phyloP scores from a whole-genome alignment of 2,888 invertebrate genomes.

The Tryphoninae sp. region DNA sequence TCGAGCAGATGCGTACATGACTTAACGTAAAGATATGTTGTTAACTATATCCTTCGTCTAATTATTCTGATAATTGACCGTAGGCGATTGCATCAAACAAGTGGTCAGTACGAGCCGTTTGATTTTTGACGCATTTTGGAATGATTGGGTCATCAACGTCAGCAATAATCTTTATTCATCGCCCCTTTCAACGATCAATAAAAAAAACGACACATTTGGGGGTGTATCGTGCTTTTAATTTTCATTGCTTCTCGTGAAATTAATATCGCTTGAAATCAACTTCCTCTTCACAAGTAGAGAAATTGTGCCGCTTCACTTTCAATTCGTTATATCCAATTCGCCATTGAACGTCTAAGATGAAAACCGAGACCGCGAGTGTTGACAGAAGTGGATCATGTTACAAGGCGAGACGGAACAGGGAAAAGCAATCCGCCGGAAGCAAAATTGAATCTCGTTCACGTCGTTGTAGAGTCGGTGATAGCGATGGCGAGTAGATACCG shows the following conservation, averaged over 20 bases:
- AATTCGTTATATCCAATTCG: not conserved
- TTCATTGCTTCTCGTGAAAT: conserved; percentile 25
- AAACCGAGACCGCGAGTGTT: conserved; percentile 60
- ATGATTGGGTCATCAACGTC: not conserved
- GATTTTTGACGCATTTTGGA: conserved; percentile 9
- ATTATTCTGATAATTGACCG: conserved; percentile 55
- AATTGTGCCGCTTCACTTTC: conserved; percentile 23
- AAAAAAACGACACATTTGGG: not conserved
- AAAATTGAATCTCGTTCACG: conserved; percentile 78
- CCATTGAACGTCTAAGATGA: conserved; percentile 33
- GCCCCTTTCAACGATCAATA: not conserved
- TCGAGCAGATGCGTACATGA: conserved; percentile 39
- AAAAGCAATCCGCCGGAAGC: conserved; percentile 77
- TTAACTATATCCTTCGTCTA: conserved; percentile 54
- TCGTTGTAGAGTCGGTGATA: conserved; percentile 16
- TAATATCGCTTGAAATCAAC: conserved; percentile 18
- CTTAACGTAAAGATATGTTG: conserved; percentile 33
- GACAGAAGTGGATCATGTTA: conserved; percentile 78
- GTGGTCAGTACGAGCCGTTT: conserved; percentile 11
- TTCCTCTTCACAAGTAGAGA: conserved; percentile 4
- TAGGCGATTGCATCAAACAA: conserved; percentile 42
- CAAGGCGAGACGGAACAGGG: conserved; percentile 74
- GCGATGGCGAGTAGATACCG: conserved; percentile 55
- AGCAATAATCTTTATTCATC: not conserved
- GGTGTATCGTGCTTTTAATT: not conserved